A percentile compares a stretch with the other conserved stretches of the same genome.
Conservation (phyloP, 2,888 invertebrate species). For the Callosobruchus maculatus region DNA sequence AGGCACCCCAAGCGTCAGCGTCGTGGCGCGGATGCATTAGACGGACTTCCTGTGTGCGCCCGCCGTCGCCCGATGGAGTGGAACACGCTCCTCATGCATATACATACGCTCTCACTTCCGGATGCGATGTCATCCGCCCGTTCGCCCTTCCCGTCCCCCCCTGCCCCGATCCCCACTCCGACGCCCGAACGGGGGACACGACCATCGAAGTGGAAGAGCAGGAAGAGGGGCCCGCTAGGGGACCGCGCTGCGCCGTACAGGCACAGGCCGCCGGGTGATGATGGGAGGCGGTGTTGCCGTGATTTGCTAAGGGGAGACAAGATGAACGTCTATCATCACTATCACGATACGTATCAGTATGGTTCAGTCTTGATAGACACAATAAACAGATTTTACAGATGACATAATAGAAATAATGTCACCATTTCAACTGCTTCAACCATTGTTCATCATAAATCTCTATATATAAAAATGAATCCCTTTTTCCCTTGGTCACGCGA, state of each 20-base stretch:
- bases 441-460: no score
- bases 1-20: not conserved
- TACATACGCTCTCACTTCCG: constrained; percentile 44
- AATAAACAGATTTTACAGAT: no score
- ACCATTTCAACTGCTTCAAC: no score
- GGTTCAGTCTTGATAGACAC: not conserved
- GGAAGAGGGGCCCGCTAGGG: constrained; percentile 9
- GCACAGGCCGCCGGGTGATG: constrained; percentile 4
- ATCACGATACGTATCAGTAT: not conserved
- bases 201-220: not conserved
- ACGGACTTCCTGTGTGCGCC: constrained; percentile 54
- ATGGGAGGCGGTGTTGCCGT: constrained; percentile 14
- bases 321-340: not conserved
- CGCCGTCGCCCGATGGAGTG: constrained; percentile 48
- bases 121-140: constrained; percentile 25
- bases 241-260: constrained; percentile 12
- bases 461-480: no score
- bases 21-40: constrained; percentile 55
- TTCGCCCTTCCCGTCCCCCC: constrained; percentile 18
- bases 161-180: constrained; percentile 5
- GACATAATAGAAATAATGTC: no score
- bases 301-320: not conserved
- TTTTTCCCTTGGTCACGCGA: no score
- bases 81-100: constrained; percentile 50
- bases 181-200: not conserved